Conservation (phyloP, 1,140 invertebrate species). For the Lanistes nyassanus region DNA sequence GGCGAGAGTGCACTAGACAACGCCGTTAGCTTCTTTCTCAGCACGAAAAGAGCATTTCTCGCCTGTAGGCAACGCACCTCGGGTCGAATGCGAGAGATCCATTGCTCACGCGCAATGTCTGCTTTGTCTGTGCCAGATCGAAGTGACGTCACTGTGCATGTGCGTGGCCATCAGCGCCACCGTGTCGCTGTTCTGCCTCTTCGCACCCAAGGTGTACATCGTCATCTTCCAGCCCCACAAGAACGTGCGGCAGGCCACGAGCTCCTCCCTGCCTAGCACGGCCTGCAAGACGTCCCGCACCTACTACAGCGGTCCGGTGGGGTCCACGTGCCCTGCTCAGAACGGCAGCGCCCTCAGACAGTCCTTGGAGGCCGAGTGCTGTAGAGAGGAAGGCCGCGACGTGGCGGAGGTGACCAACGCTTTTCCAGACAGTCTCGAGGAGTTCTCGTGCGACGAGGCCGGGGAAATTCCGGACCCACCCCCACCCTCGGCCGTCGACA, state of each 20-base stretch:
- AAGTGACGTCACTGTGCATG: constrained; percentile 82
- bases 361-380: constrained; percentile 23
- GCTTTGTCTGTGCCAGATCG: constrained; percentile 70
- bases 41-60: too few relatives aligned
- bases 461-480: constrained; percentile 25
- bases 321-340: constrained; percentile 13
- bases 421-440: constrained; percentile 34
- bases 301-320: constrained; percentile 27
- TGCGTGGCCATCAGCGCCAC: constrained; percentile 83
- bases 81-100: too few relatives aligned
- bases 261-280: constrained; percentile 39
- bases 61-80: too few relatives aligned
- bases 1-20: too few relatives aligned
- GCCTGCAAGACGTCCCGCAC: constrained; percentile 30
- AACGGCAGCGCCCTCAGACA: constrained; percentile 30
- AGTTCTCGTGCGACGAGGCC: constrained; percentile 37
- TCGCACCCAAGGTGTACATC: constrained; percentile 84
- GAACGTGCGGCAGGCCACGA: constrained; percentile 72
- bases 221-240: constrained; percentile 82
- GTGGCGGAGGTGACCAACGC: constrained; percentile 26
- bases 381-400: constrained; percentile 14
- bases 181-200: constrained; percentile 80
- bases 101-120: too few relatives aligned
- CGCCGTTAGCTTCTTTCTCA: too few relatives aligned
- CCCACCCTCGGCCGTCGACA: not conserved